Percentiles rank a stretch among this genome's conserved stretches.
Evolutionary conservation across 2,888 invertebrate genomes (phyloP).

Genomic region (Allacma fusca): DNA sequence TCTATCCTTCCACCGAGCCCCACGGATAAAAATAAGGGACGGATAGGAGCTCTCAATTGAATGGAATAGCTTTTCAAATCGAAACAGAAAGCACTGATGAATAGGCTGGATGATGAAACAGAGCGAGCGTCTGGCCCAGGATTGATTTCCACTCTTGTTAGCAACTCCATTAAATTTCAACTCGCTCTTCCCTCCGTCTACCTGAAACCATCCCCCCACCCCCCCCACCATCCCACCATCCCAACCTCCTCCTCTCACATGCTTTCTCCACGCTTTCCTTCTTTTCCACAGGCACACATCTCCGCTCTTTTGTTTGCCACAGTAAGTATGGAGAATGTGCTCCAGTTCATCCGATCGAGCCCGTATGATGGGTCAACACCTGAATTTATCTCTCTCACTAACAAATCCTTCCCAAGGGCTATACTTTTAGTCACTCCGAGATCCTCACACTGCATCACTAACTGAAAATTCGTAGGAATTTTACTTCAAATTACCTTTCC

Average conservation of each 20-base stretch:
- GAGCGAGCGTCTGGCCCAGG: not conserved
- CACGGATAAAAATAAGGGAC: not conserved
- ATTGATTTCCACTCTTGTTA: slow-evolving; percentile 37
- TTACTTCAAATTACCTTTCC: too few relatives aligned
- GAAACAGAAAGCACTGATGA: slow-evolving; percentile 17
- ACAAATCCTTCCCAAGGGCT: slow-evolving; percentile 34
- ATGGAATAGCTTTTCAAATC: not conserved
- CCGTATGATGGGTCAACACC: slow-evolving; percentile 34
- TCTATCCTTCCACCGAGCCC: too few relatives aligned
- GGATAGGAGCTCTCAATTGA: not conserved
- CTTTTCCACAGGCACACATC: not conserved
- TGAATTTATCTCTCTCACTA: slow-evolving; percentile 29
- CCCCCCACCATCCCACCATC: not conserved
- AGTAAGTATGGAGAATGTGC: too few relatives aligned
- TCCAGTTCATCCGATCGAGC: too few relatives aligned
- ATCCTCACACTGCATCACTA: too few relatives aligned
- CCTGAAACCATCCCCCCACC: not conserved
- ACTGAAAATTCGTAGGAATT: too few relatives aligned
- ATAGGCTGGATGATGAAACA: not conserved
- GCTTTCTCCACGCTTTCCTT: not conserved
- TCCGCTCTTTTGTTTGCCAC: too few relatives aligned
- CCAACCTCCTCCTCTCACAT: not conserved
- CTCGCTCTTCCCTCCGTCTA: not conserved
- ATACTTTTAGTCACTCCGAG: slow-evolving; percentile 12
- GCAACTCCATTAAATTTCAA: slow-evolving; percentile 29